Conservation (phyloP, 2,797 vertebrate species). For the Acipenser transmontanus region DNA sequence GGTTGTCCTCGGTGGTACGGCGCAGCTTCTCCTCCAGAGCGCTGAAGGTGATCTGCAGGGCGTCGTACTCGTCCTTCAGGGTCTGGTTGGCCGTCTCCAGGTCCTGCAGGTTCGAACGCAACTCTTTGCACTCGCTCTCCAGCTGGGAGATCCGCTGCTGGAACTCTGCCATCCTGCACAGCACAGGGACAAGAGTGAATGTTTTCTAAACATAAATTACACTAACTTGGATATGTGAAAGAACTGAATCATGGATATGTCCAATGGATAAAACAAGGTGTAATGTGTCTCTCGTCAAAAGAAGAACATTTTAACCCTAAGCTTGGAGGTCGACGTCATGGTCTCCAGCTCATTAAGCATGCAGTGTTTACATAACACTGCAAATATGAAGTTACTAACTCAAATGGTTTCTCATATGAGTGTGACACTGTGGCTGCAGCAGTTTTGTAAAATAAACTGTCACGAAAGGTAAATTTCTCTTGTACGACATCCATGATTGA, state of each 20-base stretch:
- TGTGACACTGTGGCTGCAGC: too few relatives aligned
- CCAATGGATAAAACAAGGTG: neutral
- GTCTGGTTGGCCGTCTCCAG: conserved; percentile 90
- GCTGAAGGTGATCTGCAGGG: conserved; percentile 92
- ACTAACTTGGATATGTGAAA: too few relatives aligned
- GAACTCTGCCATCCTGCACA: conserved; percentile 75
- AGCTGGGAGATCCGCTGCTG: conserved; percentile 75
- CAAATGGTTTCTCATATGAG: too few relatives aligned
- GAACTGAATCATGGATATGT: neutral
- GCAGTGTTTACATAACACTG: too few relatives aligned
- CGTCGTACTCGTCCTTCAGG: conserved; percentile 91
- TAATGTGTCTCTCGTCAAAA: neutral
- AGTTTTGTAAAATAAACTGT: too few relatives aligned
- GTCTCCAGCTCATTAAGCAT: too few relatives aligned
- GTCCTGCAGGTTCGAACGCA: conserved; percentile 76
- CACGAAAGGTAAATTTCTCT: too few relatives aligned
- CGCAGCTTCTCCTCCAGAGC: conserved; percentile 91
- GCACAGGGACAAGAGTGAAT: neutral
- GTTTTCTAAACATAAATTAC: too few relatives aligned
- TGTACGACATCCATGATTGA: too few relatives aligned
- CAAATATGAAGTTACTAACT: too few relatives aligned
- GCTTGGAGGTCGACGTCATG: too few relatives aligned
- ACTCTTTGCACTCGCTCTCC: conserved; percentile 79
- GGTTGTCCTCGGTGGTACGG: conserved; percentile 89
- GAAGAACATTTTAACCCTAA: neutral